Evolutionary conservation across 1,140 invertebrate species (phyloP).

Genomic region (Achatina immaculata): DNA sequence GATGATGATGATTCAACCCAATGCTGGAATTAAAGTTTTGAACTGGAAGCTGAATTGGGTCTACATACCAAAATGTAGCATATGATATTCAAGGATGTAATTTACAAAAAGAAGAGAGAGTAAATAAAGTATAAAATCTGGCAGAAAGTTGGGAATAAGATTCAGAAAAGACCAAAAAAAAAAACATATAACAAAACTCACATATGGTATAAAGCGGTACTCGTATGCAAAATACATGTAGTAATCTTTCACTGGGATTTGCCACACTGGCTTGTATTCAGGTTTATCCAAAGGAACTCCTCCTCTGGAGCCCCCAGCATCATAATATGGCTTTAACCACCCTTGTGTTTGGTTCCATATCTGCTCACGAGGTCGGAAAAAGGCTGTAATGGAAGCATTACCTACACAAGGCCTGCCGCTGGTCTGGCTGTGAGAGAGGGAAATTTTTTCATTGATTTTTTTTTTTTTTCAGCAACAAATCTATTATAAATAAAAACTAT

Average conservation of each 20-base stretch:
- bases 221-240: slow-evolving; percentile 43
- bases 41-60: too few relatives aligned
- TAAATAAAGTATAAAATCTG: too few relatives aligned
- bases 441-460: not conserved
- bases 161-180: not conserved
- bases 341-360: slow-evolving; percentile 41
- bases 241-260: slow-evolving; percentile 40
- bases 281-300: slow-evolving; percentile 23
- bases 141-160: not conserved
- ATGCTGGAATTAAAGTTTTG: too few relatives aligned
- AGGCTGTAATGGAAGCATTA: slow-evolving; percentile 87
- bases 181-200: slow-evolving; percentile 36
- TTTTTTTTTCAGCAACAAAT: not conserved
- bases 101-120: too few relatives aligned
- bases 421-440: slow-evolving; percentile 66
- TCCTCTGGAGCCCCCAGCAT: slow-evolving; percentile 2
- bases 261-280: slow-evolving; percentile 35
- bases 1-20: too few relatives aligned
- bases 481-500: too few relatives aligned
- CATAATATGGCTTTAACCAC: slow-evolving; percentile 34
- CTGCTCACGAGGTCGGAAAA: slow-evolving; percentile 50
- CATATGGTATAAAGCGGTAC: slow-evolving; percentile 48
- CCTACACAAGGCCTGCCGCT: slow-evolving; percentile 75
- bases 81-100: too few relatives aligned
- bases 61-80: too few relatives aligned